These are phyloP conservation scores for Oriolus oriolus DNA, from an alignment of 2,113 vertebrate genomes.

Conservation along the genomic window DNA sequence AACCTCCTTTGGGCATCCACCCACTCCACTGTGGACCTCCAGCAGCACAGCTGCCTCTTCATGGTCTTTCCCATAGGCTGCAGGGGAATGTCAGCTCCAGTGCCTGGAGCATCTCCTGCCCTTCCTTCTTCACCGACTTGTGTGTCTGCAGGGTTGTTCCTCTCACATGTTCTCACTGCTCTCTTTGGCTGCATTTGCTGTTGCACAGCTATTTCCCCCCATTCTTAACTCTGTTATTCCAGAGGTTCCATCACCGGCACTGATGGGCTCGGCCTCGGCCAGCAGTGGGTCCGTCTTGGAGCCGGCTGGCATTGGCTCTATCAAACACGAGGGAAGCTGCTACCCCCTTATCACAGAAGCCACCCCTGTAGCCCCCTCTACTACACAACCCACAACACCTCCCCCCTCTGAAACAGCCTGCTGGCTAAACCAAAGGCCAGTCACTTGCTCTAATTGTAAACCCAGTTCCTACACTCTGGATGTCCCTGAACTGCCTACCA, in stretches of 20 bases:
- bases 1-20: background rate
- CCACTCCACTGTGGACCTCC: background rate
- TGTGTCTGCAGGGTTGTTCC: background rate
- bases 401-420: background rate
- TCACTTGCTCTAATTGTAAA: background rate
- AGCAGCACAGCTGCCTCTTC: background rate
- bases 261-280: rapidly evolving
- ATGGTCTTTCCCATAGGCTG: background rate
- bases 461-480: background rate
- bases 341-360: background rate
- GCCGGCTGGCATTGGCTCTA: background rate
- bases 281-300: background rate
- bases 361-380: background rate
- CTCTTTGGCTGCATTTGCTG: background rate
- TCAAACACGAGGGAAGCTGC: background rate
- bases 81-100: rapidly evolving
- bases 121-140: background rate
- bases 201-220: background rate
- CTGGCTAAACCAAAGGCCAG: background rate
- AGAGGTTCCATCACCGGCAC: background rate
- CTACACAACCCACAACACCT: background rate
- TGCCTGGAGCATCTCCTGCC: background rate
- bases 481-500: background rate
- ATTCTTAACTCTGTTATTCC: background rate
- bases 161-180: background rate